A percentile compares a stretch with the other conserved stretches of the same genome.
Conservation (phyloP, 2,797 vertebrate genomes). For the Sebastes hopkinsi region DNA sequence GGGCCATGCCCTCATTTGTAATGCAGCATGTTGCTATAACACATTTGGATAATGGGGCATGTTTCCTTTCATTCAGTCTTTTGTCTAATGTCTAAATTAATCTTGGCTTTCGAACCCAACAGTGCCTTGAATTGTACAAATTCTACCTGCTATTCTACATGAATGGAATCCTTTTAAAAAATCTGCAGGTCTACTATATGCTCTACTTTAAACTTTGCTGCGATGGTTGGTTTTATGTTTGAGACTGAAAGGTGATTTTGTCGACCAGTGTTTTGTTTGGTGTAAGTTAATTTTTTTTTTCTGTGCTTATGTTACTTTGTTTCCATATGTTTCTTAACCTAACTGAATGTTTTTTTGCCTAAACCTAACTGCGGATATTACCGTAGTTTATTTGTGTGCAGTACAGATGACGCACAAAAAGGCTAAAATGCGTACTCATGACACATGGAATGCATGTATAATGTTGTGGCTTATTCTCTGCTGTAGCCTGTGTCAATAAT, state of each 20-base stretch:
- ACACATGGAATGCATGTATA: too few relatives aligned
- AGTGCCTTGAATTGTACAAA: background rate
- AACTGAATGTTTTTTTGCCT: too few relatives aligned
- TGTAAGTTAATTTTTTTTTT: too few relatives aligned
- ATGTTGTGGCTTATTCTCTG: background rate
- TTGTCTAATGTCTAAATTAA: background rate
- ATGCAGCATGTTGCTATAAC: background rate
- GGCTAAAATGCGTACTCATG: too few relatives aligned
- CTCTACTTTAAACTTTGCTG: background rate
- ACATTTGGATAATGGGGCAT: background rate
- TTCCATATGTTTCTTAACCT: too few relatives aligned
- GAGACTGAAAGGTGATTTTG: background rate
- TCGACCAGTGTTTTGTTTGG: too few relatives aligned
- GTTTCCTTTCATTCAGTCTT: background rate
- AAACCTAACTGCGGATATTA: too few relatives aligned
- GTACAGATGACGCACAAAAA: too few relatives aligned
- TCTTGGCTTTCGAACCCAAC: background rate
- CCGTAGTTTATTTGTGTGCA: too few relatives aligned
- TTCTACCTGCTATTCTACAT: background rate
- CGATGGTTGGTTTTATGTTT: background rate
- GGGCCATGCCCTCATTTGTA: background rate
- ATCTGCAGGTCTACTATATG: background rate
- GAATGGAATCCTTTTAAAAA: too few relatives aligned
- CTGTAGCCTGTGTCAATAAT: background rate
- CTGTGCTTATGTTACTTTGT: too few relatives aligned